Base-by-base conservation (phyloP, 2,113 vertebrate genomes). In the Ceyx cyanopectus region DNA sequence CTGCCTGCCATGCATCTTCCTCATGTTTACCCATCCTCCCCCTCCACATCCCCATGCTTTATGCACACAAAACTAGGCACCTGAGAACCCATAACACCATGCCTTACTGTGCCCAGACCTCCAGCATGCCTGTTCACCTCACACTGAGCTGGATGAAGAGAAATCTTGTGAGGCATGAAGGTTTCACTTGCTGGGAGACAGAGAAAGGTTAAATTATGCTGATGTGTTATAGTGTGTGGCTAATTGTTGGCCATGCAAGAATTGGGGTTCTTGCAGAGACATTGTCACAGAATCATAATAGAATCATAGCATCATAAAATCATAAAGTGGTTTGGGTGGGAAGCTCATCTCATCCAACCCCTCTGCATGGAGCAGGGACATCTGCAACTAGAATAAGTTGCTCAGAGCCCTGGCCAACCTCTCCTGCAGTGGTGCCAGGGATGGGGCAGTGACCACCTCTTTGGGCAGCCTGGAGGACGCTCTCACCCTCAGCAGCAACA, bases 21-120 rank as follows among this genome's bases (percentile, higher is more conserved):
- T 27, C 57, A 20, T 2, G 1, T 37, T 37, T 37, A 37, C 37
- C 37, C 37, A 37, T 37, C 37, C 34, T 24, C 21, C 32, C 14
- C 19, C 29, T 34, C 12, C 1, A 15, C 27, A 22, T 68, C 22
- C 32, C 34, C 7, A 4, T 1, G 1, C 22, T 34, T 74, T 66
- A 3, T 4, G 3, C 6, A 7, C 5, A 2, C 0, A 0, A 5
- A 43, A 23, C 20, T 29, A 43, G 61, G 19, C 26, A 24, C n/a
- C 20, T 27, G 66, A 62, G 53, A 13, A 37, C 17, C 2, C 2
- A 5, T 14, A 20, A 20, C 5, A 1, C 37, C 2, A 1, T 50
- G 24, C 40, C 43, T 48, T 65, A 27, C 14, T 58, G 23, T 3
- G 1, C 34, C 9, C 2, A 6, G 45, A 0, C 3, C 2, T 3